phyloP scores from a whole-genome alignment of 2,888 invertebrate species.

The Chironomus tentans region DNA sequence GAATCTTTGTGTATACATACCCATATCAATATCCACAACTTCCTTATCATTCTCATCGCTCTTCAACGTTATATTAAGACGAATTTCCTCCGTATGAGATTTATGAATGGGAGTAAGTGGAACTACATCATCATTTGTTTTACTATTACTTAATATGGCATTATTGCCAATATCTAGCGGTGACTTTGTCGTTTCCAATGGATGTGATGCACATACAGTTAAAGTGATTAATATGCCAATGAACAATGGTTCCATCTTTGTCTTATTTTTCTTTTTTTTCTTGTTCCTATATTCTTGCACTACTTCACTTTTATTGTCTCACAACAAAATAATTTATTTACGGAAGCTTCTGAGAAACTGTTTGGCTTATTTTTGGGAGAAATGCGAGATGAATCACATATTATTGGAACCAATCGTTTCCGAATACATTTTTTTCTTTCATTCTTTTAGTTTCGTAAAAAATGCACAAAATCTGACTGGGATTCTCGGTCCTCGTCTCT shows the following conservation, averaged over 20 bases:
- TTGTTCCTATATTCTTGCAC: no score
- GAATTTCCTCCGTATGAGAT: not conserved
- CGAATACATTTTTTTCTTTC: not conserved
- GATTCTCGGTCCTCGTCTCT: no score
- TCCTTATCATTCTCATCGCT: conserved; percentile 22
- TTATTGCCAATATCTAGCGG: not conserved
- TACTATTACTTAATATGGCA: not conserved
- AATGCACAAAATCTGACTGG: no score
- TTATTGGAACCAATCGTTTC: not conserved
- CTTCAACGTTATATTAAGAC: conserved; percentile 14
- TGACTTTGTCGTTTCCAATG: not conserved
- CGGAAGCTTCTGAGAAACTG: not conserved
- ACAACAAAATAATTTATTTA: not conserved
- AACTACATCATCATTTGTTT: not conserved
- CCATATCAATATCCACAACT: conserved; percentile 15
- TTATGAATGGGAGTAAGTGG: not conserved
- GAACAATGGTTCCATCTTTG: conserved; percentile 12
- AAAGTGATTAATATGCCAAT: not conserved
- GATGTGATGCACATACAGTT: conserved; percentile 21
- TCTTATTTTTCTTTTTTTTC: not conserved
- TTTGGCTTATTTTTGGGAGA: not conserved
- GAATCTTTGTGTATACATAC: not conserved
- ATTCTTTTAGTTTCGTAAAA: no score
- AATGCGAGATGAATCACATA: not conserved
- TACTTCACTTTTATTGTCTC: not conserved